These are phyloP conservation scores for Stigmatopora nigra DNA, from an alignment of 2,113 vertebrate genomes.

Conservation along the genomic window DNA sequence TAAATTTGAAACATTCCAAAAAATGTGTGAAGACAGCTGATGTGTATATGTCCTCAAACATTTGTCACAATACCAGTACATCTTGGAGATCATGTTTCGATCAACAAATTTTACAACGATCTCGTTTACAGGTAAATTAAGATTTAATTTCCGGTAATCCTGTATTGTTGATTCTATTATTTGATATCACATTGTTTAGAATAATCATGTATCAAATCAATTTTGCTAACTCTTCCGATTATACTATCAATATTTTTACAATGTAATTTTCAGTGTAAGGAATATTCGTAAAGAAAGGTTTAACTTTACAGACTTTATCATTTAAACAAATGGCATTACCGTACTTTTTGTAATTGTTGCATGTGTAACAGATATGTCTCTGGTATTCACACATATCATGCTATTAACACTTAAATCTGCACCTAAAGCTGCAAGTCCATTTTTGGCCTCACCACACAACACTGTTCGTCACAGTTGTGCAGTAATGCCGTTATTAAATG, in stretches of 20 bases:
- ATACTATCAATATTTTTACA: background rate
- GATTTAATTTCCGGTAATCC: background rate
- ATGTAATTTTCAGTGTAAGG: background rate
- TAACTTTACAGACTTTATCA: background rate
- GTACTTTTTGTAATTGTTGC: constrained; percentile 1
- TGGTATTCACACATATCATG: constrained; percentile 43
- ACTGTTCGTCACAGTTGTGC: constrained; percentile 8
- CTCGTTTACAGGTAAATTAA: background rate
- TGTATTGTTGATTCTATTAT: background rate
- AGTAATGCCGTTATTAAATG: constrained; percentile 18
- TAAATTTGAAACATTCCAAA: constrained; percentile 38
- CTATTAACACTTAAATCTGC: constrained; percentile 40
- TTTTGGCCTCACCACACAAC: constrained; percentile 26
- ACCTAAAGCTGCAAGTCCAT: constrained; percentile 30
- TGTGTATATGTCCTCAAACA: constrained; percentile 10
- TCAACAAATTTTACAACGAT: constrained; percentile 10
- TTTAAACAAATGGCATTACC: background rate
- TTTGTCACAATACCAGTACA: constrained; percentile 7
- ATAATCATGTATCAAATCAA: background rate
- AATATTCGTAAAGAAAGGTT: background rate
- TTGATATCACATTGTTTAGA: background rate
- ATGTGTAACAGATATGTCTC: constrained; percentile 30
- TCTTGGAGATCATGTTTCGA: constrained; percentile 29
- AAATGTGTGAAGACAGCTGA: constrained; percentile 35
- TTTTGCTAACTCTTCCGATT: background rate